phyloP scores from a whole-genome alignment of 2,797 vertebrate species.

The Sebastes aleutianus region DNA sequence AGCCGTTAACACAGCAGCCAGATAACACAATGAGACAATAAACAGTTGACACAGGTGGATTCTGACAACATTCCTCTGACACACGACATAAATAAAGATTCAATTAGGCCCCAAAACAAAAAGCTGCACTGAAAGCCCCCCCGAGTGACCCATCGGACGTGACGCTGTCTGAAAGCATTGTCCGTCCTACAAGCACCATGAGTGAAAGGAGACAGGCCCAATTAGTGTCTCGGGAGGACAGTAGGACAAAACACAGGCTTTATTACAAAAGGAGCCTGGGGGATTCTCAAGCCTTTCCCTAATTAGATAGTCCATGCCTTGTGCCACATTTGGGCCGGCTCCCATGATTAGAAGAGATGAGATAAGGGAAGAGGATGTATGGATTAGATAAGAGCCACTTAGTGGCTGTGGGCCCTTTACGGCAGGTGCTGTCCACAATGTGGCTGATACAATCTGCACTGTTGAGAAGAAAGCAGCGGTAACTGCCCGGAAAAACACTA shows the following conservation, averaged over 20 bases:
- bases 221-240: constrained; percentile 51
- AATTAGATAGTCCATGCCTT: constrained; percentile 69
- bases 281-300: constrained; percentile 47
- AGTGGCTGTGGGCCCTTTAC: constrained; percentile 47
- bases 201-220: constrained; percentile 50
- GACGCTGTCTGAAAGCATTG: not conserved
- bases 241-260: constrained; percentile 50
- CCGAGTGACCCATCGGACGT: not conserved
- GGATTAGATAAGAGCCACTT: constrained; percentile 77
- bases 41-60: constrained; percentile 37
- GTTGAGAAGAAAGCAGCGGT: constrained; percentile 26
- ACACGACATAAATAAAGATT: constrained; percentile 16
- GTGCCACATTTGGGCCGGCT: constrained; percentile 55
- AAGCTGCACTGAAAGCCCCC: not conserved
- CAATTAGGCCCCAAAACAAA: not conserved
- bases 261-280: constrained; percentile 53
- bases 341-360: constrained; percentile 59
- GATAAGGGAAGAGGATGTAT: constrained; percentile 71
- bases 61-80: constrained; percentile 2
- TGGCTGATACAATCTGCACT: constrained; percentile 28
- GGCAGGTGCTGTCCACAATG: constrained; percentile 27
- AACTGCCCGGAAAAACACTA: not conserved
- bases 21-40: constrained; percentile 46
- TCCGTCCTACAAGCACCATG: not conserved
- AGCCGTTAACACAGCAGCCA: constrained; percentile 21